phyloP scores from a whole-genome alignment of 2,113 vertebrate genomes.

The Rallus limicola region DNA sequence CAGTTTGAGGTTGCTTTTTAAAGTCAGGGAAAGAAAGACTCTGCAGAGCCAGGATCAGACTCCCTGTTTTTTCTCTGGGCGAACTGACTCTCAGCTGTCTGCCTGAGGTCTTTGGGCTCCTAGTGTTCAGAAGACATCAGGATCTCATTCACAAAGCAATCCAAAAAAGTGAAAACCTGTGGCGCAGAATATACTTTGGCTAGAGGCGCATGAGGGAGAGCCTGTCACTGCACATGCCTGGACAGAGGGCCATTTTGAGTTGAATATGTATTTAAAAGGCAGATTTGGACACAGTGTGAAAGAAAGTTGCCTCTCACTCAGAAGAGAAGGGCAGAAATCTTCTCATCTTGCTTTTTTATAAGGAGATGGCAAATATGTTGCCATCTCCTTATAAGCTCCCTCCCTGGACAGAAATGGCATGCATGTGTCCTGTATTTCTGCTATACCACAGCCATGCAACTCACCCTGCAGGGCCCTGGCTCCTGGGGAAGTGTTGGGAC shows the following conservation, averaged over 20 bases:
- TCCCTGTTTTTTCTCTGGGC: neutral
- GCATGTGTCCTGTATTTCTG: too few species aligned
- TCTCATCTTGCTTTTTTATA: neutral
- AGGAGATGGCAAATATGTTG: fast-evolving
- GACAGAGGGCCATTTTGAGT: neutral
- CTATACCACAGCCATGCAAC: neutral
- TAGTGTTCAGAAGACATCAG: neutral
- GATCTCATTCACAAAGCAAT: neutral
- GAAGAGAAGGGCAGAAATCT: neutral
- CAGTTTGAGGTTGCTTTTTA: neutral
- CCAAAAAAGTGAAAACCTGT: neutral
- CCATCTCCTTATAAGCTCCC: neutral
- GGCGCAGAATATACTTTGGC: neutral
- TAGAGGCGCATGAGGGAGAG: fast-evolving
- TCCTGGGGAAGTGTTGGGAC: neutral
- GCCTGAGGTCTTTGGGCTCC: neutral
- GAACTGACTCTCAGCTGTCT: neutral
- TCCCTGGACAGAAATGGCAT: neutral
- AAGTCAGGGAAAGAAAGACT: neutral
- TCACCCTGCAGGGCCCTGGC: neutral
- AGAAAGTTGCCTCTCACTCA: neutral
- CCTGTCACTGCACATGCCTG: fast-evolving
- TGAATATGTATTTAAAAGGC: neutral
- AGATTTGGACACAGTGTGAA: neutral
- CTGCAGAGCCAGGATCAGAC: neutral